A percentile compares a stretch with the other conserved stretches of the same genome.
Conservation (phyloP, 2,113 vertebrate genomes). For the Brevimyrus niger region DNA sequence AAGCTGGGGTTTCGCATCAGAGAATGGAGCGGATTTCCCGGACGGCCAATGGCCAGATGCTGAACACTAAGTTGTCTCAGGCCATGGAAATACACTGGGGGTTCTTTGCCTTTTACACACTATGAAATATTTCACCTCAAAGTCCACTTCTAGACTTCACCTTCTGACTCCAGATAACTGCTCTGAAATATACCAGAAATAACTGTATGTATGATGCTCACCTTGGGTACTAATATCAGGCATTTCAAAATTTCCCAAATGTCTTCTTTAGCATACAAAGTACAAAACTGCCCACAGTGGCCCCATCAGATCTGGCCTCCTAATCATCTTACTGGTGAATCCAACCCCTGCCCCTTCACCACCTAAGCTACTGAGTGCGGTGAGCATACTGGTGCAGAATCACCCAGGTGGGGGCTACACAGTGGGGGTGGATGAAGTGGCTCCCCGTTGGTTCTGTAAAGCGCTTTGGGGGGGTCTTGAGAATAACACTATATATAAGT, state of each 20-base stretch:
- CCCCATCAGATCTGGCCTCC: too few species aligned
- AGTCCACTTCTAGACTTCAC: background rate
- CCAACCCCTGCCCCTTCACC: background rate
- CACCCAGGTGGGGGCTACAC: too few species aligned
- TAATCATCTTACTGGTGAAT: background rate
- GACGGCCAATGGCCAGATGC: background rate
- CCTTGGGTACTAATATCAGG: background rate
- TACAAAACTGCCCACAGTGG: background rate
- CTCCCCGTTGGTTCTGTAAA: too few species aligned
- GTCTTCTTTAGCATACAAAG: background rate
- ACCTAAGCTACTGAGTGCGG: background rate
- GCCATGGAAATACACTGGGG: background rate
- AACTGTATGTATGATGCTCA: background rate
- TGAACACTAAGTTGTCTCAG: background rate
- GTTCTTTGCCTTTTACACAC: background rate
- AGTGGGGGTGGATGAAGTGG: too few species aligned
- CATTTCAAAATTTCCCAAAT: background rate
- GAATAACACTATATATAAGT: too few species aligned
- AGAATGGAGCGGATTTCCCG: constrained; percentile 27
- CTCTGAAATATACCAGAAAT: constrained; percentile 3
- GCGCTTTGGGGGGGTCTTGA: too few species aligned
- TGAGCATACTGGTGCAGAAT: too few species aligned
- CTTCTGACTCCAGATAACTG: background rate
- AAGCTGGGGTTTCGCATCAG: constrained; percentile 21
- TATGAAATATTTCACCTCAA: background rate